phyloP scores from a whole-genome alignment of 1,140 invertebrate genomes.

The Trypoxylus dichotomus region DNA sequence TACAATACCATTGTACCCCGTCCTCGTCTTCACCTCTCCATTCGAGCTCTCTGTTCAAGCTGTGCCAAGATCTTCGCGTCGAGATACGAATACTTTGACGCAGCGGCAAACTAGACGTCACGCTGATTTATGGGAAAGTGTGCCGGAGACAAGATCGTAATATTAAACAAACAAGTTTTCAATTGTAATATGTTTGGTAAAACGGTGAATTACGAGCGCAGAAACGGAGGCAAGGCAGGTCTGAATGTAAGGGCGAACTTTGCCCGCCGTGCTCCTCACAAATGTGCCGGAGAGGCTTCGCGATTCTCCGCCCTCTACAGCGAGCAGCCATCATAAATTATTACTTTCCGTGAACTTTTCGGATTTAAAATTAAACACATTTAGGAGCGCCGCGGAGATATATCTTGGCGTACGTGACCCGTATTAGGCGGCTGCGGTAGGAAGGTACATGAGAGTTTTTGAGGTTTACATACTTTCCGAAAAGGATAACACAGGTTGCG shows the following conservation, averaged over 20 bases:
- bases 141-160: constrained; percentile 26
- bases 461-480: not conserved
- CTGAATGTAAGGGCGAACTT: constrained; percentile 8
- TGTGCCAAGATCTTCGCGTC: not conserved
- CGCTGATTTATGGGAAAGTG: constrained; percentile 26
- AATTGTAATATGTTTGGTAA: constrained; percentile 28
- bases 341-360: constrained; percentile 22
- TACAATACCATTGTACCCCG: not conserved
- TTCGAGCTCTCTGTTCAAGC: not conserved
- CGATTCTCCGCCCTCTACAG: not conserved
- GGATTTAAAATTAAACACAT: constrained; percentile 25
- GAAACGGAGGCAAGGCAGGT: not conserved
- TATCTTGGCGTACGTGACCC: constrained; percentile 16
- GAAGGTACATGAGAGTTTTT: not conserved
- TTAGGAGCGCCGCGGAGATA: not conserved
- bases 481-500: not conserved
- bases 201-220: constrained; percentile 19
- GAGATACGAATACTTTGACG: constrained; percentile 4
- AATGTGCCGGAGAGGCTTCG: not conserved
- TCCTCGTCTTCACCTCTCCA: not conserved
- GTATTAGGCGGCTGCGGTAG: not conserved
- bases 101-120: not conserved
- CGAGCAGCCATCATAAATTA: constrained; percentile 21
- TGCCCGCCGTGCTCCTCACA: not conserved
- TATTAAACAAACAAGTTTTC: constrained; percentile 31